A percentile compares a stretch with the other conserved stretches of the same genome.
phyloP scores from a whole-genome alignment of 2,888 invertebrate genomes.

The Cyaniris semiargus region DNA sequence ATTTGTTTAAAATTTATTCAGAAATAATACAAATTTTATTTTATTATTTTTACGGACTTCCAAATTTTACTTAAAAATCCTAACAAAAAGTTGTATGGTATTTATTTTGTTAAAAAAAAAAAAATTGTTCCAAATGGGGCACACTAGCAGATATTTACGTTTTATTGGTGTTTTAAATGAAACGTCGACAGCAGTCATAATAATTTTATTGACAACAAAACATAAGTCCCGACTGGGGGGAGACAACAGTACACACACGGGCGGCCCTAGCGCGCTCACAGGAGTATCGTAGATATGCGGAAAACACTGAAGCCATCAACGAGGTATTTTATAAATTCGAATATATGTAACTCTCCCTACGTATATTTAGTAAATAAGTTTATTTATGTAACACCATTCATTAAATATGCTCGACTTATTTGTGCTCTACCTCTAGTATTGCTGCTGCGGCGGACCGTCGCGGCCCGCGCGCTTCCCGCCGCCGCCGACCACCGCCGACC shows the following conservation, averaged over 20 bases:
- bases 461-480: background rate
- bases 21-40: too few species aligned
- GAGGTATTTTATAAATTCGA: conserved; percentile 37
- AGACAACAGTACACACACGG: conserved; percentile 42
- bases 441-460: background rate
- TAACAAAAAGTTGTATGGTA: too few species aligned
- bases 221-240: conserved; percentile 48
- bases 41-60: too few species aligned
- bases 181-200: conserved; percentile 49
- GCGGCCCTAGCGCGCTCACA: conserved; percentile 2
- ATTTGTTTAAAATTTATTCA: too few species aligned
- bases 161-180: conserved; percentile 34
- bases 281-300: conserved; percentile 20
- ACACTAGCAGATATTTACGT: background rate
- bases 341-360: conserved; percentile 32
- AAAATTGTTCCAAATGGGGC: too few species aligned
- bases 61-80: too few species aligned
- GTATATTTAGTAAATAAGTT: conserved; percentile 16
- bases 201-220: conserved; percentile 72
- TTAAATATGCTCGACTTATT: conserved; percentile 20
- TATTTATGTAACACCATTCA: conserved; percentile 25
- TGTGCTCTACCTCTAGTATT: conserved; percentile 27
- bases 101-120: too few species aligned
- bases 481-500: background rate
- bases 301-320: conserved; percentile 38